Evolutionary conservation across 2,888 invertebrate genomes (phyloP).

Genomic region (Subacronicta megacephala): DNA sequence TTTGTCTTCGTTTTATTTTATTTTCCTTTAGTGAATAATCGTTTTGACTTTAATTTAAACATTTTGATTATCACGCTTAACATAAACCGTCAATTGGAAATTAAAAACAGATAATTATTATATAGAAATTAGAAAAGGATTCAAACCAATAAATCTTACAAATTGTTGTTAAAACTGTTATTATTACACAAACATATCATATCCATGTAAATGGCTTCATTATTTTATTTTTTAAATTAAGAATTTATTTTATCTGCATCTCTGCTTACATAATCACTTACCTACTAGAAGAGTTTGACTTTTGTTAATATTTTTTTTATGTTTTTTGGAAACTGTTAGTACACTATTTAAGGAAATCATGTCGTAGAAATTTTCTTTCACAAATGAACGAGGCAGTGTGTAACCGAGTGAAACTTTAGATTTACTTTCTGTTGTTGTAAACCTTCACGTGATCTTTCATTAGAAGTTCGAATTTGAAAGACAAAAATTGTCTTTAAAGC

Average conservation of each 20-base stretch:
- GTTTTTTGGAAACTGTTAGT: neutral
- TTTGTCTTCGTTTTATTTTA: slow-evolving; percentile 13
- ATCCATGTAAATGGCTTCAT: slow-evolving; percentile 4
- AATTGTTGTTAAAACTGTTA: neutral
- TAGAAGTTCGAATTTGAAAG: neutral
- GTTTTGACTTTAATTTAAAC: slow-evolving; percentile 10
- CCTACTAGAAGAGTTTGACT: no score
- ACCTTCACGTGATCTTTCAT: no score
- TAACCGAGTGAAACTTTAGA: slow-evolving; percentile 32
- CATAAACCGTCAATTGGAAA: neutral
- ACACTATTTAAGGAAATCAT: no score
- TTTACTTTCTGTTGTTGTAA: slow-evolving; percentile 40
- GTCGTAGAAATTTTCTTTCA: slow-evolving; percentile 44
- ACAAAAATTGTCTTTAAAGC: slow-evolving; percentile 6
- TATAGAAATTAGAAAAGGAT: neutral
- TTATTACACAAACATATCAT: slow-evolving; percentile 2
- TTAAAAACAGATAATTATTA: slow-evolving; percentile 11
- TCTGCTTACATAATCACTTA: no score
- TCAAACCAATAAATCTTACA: neutral
- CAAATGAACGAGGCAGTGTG: slow-evolving; percentile 28
- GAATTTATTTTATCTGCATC: neutral
- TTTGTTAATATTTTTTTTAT: neutral
- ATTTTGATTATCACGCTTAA: neutral
- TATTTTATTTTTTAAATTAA: slow-evolving; percentile 6
- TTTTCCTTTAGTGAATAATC: slow-evolving; percentile 11